Conservation (phyloP, 1,140 invertebrate species). For the Galendromus occidentalis region DNA sequence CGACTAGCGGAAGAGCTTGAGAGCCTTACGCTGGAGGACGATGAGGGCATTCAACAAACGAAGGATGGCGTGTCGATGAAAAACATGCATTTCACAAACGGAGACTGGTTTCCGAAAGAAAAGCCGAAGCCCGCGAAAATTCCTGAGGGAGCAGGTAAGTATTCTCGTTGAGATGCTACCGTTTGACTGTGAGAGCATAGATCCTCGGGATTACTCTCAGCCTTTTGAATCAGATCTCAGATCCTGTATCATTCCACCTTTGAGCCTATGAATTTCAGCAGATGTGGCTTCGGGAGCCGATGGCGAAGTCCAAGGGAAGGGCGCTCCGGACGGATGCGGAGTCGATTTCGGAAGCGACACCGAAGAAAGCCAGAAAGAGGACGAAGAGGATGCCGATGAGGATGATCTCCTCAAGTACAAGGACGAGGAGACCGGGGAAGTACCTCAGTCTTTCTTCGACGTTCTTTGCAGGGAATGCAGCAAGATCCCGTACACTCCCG, state of each 20-base stretch:
- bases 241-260: too few relatives aligned
- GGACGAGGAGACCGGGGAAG: neutral
- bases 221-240: too few relatives aligned
- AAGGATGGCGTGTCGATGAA: neutral
- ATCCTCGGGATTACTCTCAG: too few relatives aligned
- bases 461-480: conserved; percentile 1
- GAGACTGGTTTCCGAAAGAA: conserved; percentile 4
- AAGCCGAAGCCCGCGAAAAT: neutral
- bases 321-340: neutral
- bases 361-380: neutral
- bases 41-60: too few relatives aligned
- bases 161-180: too few relatives aligned
- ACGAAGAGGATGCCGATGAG: neutral
- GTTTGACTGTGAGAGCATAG: too few relatives aligned
- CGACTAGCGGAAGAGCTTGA: too few relatives aligned
- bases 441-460: neutral
- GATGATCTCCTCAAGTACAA: neutral
- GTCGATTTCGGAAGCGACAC: neutral
- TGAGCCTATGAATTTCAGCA: too few relatives aligned
- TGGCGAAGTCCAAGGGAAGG: too few relatives aligned
- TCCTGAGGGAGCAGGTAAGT: neutral
- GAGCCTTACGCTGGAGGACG: too few relatives aligned
- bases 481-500: conserved; percentile 1
- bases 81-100: neutral
- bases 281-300: too few relatives aligned